phyloP scores from a whole-genome alignment of 2,888 invertebrate species.

The Phanerotoma sp. region DNA sequence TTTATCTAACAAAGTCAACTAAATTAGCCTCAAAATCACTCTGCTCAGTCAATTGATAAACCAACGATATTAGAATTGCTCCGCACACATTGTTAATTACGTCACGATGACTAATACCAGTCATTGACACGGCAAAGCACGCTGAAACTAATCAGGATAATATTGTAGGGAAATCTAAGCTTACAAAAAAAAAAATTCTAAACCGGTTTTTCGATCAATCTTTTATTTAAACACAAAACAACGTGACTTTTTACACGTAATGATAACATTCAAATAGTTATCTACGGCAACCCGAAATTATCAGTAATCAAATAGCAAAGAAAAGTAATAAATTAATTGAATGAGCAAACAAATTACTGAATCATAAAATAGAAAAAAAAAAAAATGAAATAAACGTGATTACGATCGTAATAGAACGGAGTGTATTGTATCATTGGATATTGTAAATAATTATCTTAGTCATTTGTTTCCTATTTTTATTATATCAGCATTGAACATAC shows the following conservation, averaged over 20 bases:
- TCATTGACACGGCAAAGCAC: constrained; percentile 9
- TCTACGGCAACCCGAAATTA: no score
- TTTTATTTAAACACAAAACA: no score
- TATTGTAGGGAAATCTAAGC: neutral
- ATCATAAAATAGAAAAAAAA: neutral
- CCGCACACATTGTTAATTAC: neutral
- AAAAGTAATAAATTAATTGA: neutral
- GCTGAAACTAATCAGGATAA: neutral
- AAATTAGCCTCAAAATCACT: neutral
- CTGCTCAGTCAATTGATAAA: neutral
- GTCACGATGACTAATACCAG: neutral
- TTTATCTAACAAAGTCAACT: no score
- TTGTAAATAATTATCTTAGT: neutral
- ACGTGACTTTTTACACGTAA: no score
- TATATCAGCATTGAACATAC: neutral
- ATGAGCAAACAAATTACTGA: neutral
- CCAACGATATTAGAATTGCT: neutral
- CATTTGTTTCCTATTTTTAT: neutral
- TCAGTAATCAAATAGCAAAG: no score
- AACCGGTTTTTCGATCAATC: neutral
- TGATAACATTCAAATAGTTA: no score
- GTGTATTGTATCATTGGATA: neutral
- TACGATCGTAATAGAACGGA: neutral
- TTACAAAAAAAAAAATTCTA: constrained; percentile 1
- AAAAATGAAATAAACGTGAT: neutral